Percentiles rank a stretch among this genome's conserved stretches.
Evolutionary conservation across 1,140 invertebrate species (phyloP).

Genomic region (Aphidius ervi): DNA sequence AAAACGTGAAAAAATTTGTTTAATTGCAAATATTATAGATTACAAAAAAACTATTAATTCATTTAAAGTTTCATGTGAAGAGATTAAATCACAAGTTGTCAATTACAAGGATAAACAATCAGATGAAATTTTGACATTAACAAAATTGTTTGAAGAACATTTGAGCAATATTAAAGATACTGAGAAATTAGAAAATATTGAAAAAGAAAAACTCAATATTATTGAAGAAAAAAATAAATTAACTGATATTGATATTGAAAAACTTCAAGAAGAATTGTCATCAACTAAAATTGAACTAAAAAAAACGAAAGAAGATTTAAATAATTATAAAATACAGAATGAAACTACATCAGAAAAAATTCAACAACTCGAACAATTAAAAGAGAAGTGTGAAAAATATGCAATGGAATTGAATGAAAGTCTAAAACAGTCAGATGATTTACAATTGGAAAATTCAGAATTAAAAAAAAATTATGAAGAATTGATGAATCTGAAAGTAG

Average conservation of each 20-base stretch:
- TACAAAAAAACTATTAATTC: conserved; percentile 24
- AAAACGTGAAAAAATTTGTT: conserved; percentile 31
- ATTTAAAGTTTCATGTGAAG: conserved; percentile 28
- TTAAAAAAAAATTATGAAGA: conserved; percentile 18
- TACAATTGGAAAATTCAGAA: conserved; percentile 20
- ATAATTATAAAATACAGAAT: conserved; percentile 12
- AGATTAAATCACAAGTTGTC: conserved; percentile 20
- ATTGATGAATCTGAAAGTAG: conserved; percentile 14
- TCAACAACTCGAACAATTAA: neutral
- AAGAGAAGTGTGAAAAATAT: no score
- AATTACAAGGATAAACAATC: conserved; percentile 14
- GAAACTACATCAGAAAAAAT: no score
- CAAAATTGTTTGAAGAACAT: neutral
- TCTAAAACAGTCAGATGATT: conserved; percentile 18
- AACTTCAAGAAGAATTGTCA: conserved; percentile 20
- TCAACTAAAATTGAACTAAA: conserved; percentile 8
- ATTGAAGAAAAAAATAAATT: conserved; percentile 22
- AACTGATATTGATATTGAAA: conserved; percentile 13
- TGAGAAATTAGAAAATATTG: neutral
- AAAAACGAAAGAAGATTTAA: conserved; percentile 15
- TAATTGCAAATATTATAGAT: conserved; percentile 30
- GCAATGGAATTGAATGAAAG: neutral
- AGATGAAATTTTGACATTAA: neutral
- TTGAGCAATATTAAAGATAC: neutral
- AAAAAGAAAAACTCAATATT: conserved; percentile 18